phyloP scores from a whole-genome alignment of 1,140 invertebrate species.

The Rhynchophorus ferrugineus region DNA sequence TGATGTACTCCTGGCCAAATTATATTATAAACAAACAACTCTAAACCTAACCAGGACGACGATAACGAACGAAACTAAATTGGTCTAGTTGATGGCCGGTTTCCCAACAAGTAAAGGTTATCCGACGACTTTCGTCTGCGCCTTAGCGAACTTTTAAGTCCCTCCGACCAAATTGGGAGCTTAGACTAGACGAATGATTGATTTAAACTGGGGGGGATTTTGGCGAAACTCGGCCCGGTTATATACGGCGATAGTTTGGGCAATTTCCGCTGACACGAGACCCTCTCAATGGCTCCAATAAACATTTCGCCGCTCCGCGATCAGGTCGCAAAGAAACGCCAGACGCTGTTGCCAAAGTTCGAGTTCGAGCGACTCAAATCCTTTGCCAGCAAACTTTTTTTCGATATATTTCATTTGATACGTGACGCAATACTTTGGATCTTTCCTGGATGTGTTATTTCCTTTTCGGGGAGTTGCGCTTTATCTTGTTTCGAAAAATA shows the following conservation, averaged over 20 bases:
- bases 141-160: slow-evolving; percentile 13
- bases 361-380: background rate
- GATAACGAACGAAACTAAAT: too few species aligned
- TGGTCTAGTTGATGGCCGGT: too few species aligned
- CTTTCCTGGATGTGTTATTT: too few species aligned
- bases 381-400: slow-evolving; percentile 1
- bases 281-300: slow-evolving; percentile 17
- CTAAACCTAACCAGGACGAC: too few species aligned
- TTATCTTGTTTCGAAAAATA: too few species aligned
- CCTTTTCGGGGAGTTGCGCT: too few species aligned
- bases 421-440: too few species aligned
- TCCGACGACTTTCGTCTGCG: background rate
- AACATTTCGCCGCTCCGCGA: slow-evolving; percentile 14
- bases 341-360: background rate
- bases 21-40: too few species aligned
- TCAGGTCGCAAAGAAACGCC: slow-evolving; percentile 12
- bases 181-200: slow-evolving; percentile 17
- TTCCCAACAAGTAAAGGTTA: background rate
- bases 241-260: slow-evolving; percentile 19
- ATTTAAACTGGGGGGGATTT: slow-evolving; percentile 24
- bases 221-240: slow-evolving; percentile 14
- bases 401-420: too few species aligned
- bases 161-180: slow-evolving; percentile 16
- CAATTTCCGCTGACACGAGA: slow-evolving; percentile 24
- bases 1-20: too few species aligned